Percentiles rank a stretch among this genome's conserved stretches.
Conservation (phyloP, 2,888 invertebrate species). For the Pemphredon lugubris region DNA sequence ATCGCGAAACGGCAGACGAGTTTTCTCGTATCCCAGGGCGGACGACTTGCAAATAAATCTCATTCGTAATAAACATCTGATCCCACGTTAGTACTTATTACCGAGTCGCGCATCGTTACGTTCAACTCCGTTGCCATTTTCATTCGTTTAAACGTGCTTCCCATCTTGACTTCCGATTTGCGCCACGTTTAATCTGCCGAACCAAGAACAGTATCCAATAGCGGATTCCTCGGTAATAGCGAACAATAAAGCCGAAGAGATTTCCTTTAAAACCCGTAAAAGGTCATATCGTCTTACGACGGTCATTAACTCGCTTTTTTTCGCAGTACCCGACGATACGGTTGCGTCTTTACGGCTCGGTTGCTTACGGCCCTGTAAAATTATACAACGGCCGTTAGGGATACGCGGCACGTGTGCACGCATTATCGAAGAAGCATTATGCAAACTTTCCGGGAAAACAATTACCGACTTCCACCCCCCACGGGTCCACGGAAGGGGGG, state of each 20-base stretch:
- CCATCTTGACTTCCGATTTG: too few relatives aligned
- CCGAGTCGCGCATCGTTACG: too few relatives aligned
- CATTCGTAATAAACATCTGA: too few relatives aligned
- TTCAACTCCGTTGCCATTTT: too few relatives aligned
- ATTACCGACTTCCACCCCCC: slow-evolving; percentile 31
- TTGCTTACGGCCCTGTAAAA: slow-evolving; percentile 55
- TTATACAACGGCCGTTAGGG: slow-evolving; percentile 48
- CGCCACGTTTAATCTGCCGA: too few relatives aligned
- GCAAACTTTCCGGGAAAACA: slow-evolving; percentile 60
- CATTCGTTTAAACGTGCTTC: too few relatives aligned
- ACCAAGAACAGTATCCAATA: too few relatives aligned
- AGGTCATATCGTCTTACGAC: slow-evolving; percentile 41
- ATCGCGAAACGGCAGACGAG: too few relatives aligned
- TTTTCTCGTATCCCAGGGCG: too few relatives aligned
- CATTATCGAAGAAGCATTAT: slow-evolving; percentile 74
- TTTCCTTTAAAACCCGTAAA: slow-evolving; percentile 39
- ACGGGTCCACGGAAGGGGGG: too few relatives aligned
- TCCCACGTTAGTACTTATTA: too few relatives aligned
- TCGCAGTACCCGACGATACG: slow-evolving; percentile 12
- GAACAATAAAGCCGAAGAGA: slow-evolving; percentile 43
- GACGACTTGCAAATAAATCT: too few relatives aligned
- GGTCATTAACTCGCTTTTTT: slow-evolving; percentile 57
- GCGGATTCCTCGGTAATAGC: not conserved
- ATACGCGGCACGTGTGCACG: slow-evolving; percentile 58
- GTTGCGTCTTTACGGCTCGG: slow-evolving; percentile 32